Percentiles rank a stretch among this genome's conserved stretches.
These are phyloP conservation scores for Pseudorhombus dupliciocellatus DNA, from an alignment of 2,113 vertebrate species.

Conservation along the genomic window DNA sequence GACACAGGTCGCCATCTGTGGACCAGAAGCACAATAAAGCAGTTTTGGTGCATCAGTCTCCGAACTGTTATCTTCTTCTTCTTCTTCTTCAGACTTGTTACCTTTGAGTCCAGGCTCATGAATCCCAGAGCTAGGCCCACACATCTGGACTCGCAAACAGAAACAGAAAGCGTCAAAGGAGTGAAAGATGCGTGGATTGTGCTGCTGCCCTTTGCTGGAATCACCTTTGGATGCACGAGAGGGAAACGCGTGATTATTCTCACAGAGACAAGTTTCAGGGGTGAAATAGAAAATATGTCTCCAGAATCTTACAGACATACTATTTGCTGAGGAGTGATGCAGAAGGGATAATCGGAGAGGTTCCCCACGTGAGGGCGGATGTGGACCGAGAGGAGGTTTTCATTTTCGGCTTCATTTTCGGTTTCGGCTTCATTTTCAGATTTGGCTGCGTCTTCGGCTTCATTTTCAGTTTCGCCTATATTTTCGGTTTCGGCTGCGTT, in stretches of 20 bases:
- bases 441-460: conserved; percentile 14
- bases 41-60: neutral
- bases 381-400: conserved; percentile 82
- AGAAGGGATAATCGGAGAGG: conserved; percentile 83
- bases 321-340: conserved; percentile 86
- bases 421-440: no score
- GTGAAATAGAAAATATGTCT: neutral
- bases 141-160: conserved; percentile 71
- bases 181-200: conserved; percentile 86
- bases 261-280: no score
- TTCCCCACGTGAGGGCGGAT: conserved; percentile 84
- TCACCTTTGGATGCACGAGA: conserved; percentile 78
- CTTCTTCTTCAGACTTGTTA: conserved; percentile 54
- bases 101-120: conserved; percentile 88
- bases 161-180: conserved; percentile 77
- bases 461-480: conserved; percentile 61
- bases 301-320: conserved; percentile 73
- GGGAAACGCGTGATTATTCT: neutral
- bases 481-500: no score
- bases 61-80: neutral
- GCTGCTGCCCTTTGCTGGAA: conserved; percentile 85
- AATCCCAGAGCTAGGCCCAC: conserved; percentile 84
- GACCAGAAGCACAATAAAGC: conserved; percentile 12
- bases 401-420: no score
- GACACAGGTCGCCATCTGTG: conserved; percentile 77